Base-by-base conservation (phyloP, 30 jellyfish, hydroid and myxozoan species). In the Aurelia aurita region DNA sequence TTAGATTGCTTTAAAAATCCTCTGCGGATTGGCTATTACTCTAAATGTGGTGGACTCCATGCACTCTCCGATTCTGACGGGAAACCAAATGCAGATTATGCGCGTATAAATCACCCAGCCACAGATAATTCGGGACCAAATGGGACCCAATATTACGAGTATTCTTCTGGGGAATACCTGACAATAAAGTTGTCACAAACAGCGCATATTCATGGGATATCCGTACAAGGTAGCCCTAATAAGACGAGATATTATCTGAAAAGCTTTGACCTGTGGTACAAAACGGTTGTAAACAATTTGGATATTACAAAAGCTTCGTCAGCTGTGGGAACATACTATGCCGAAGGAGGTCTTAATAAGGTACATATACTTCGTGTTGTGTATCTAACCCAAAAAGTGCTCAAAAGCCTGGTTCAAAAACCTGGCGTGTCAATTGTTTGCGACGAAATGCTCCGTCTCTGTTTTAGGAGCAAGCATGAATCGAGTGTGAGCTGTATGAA, bases 211-310 rank as follows among this genome's bases (percentile, higher is more conserved):
- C 67, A 53, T 49, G 84, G 57, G 26, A 72, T 72, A 16, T 68
- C 84, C n/a, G 4, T 72, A 25, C 84, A 72, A 51, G 84, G 84
- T 51, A 72, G 84, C 26, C 84, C 84, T 3, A 49, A 72, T 72
- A 58, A 20, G 20, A 15, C 35, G 28, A 53, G 84, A 49, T 72
- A 45, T 44, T 72, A 72, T 31, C 72, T 72, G 70, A 72, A 25
- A 31, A 47, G 71, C 18, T 72, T 72, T 49, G 65, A 72, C 43
- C 27, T 72, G 5, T 72, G 84, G 84, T 72, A 49, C 54, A 29
- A 72, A 43, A 72, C 65, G 3, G 66, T 70, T 19, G 21, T 49
- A 14, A 55, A 72, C 29, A 45, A 46, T 25, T 11, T 23, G n/a
- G 26, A 32, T 39, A 39, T 49, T 16, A 19, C 64, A 3, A 20